Evolutionary conservation across 2,888 invertebrate species (phyloP).

Genomic region (Hypercompe scribonia): DNA sequence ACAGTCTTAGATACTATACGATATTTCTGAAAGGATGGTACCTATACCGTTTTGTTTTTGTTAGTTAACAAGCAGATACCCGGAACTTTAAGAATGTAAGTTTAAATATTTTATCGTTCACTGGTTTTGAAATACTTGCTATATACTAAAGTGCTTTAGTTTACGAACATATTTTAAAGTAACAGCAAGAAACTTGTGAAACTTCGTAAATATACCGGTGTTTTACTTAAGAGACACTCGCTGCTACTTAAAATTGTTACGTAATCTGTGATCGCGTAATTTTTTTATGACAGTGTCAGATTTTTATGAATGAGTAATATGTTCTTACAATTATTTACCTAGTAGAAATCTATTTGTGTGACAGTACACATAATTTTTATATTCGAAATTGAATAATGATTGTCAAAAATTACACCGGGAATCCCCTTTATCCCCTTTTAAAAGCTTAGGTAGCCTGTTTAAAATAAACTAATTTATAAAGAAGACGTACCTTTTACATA

Average conservation of each 20-base stretch:
- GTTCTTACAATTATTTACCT: background rate
- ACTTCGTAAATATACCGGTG: background rate
- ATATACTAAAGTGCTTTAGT: constrained; percentile 3
- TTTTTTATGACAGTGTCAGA: too few relatives aligned
- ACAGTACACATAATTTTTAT: background rate
- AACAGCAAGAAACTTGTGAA: constrained; percentile 5
- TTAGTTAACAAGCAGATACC: constrained; percentile 10
- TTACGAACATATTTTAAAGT: constrained; percentile 11
- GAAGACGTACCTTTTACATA: background rate
- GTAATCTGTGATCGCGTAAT: background rate
- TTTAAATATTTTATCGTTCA: constrained; percentile 7
- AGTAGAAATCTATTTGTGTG: background rate
- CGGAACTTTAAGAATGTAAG: constrained; percentile 1
- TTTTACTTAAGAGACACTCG: background rate
- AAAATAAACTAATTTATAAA: background rate
- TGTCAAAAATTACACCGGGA: too few relatives aligned
- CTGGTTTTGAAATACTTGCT: constrained; percentile 17
- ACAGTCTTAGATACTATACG: background rate
- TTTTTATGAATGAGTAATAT: too few relatives aligned
- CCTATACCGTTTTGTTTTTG: constrained; percentile 7
- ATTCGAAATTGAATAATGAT: too few relatives aligned
- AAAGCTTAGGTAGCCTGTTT: too few relatives aligned
- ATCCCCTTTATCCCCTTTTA: too few relatives aligned
- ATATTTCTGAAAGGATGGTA: constrained; percentile 4
- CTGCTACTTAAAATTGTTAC: background rate